phyloP scores from a whole-genome alignment of 2,797 vertebrate genomes.

The Galaxias olidus region DNA sequence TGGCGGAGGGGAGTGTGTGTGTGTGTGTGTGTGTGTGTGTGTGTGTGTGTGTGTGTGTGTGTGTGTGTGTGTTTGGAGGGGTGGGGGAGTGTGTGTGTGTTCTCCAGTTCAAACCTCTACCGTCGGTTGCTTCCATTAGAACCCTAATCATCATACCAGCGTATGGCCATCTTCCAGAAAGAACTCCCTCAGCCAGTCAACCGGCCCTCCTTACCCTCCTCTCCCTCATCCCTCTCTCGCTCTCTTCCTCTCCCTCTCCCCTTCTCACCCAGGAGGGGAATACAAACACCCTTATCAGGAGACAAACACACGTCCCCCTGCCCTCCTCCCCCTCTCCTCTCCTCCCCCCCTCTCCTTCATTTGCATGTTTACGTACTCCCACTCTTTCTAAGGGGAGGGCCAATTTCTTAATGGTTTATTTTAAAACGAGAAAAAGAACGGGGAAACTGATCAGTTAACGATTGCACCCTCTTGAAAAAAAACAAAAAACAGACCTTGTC shows the following conservation, averaged over 20 bases:
- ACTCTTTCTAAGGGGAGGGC: constrained; percentile 63
- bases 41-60: constrained; percentile 12
- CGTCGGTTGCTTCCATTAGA: constrained; percentile 23
- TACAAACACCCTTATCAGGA: constrained; percentile 81
- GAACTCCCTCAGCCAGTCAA: constrained; percentile 51
- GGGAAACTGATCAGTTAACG: constrained; percentile 42
- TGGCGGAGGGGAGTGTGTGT: constrained; percentile 2
- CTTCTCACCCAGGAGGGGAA: constrained; percentile 68
- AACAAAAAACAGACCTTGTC: constrained; percentile 28
- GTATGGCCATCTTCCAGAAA: constrained; percentile 54
- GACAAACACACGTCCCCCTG: constrained; percentile 73
- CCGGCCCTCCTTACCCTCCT: constrained; percentile 33
- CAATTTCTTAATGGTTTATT: constrained; percentile 65
- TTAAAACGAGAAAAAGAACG: constrained; percentile 50
- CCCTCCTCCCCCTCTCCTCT: constrained; percentile 36
- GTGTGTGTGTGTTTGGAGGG: constrained; percentile 7
- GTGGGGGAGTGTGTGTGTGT: constrained; percentile 7
- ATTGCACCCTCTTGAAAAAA: constrained; percentile 57
- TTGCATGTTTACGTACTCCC: constrained; percentile 75
- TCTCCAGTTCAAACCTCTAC: constrained; percentile 9
- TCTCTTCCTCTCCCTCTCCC: constrained; percentile 5
- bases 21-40: constrained; percentile 2
- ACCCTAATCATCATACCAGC: constrained; percentile 29
- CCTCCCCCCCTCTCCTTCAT: constrained; percentile 49
- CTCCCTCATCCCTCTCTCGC: background rate